phyloP scores from a whole-genome alignment of 2,113 vertebrate species.

The Tetraodon nigroviridis region DNA sequence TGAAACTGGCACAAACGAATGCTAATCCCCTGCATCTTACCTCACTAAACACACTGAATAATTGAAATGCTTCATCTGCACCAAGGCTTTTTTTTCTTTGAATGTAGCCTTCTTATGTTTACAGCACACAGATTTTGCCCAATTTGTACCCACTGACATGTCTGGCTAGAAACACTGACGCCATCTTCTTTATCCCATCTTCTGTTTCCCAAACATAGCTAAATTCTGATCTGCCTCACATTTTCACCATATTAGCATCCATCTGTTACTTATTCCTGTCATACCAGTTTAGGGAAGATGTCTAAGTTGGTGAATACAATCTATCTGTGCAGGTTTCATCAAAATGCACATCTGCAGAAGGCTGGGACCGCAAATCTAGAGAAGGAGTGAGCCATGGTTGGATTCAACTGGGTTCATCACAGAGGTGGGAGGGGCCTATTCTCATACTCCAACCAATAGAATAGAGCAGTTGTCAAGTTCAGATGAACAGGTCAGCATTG shows the following conservation, averaged over 20 bases:
- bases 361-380: slow-evolving; percentile 15
- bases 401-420: no score
- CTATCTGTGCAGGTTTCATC: slow-evolving; percentile 18
- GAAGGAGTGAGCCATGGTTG: no score
- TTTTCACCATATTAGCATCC: neutral
- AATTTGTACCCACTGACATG: slow-evolving; percentile 38
- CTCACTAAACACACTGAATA: slow-evolving; percentile 1
- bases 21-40: neutral
- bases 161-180: slow-evolving; percentile 44
- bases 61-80: neutral
- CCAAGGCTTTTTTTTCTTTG: slow-evolving; percentile 3
- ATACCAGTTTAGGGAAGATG: slow-evolving; percentile 21
- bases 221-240: no score
- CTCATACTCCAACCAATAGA: no score
- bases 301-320: slow-evolving; percentile 12
- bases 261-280: slow-evolving; percentile 20
- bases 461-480: no score
- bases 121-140: slow-evolving; percentile 27
- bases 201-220: neutral
- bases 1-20: neutral
- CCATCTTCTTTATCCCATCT: slow-evolving; percentile 13
- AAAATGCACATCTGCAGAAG: slow-evolving; percentile 23
- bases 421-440: no score
- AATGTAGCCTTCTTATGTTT: slow-evolving; percentile 10
- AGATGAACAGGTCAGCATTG: no score